These are phyloP conservation scores for Salvelinus alpinus DNA, from an alignment of 2,113 vertebrate genomes.

Conservation along the genomic window DNA sequence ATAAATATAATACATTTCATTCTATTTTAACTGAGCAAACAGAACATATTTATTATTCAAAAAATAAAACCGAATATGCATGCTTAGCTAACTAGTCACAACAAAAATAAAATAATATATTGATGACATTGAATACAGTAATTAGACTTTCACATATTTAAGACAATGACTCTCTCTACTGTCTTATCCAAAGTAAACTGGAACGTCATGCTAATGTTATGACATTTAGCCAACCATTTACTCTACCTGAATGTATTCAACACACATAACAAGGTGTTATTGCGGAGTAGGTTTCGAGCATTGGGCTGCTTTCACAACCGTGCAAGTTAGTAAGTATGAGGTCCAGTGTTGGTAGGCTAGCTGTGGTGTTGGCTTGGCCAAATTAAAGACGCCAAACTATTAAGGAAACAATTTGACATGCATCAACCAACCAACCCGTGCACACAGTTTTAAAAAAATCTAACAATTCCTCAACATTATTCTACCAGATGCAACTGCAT, in stretches of 20 bases:
- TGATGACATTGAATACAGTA: conserved; percentile 45
- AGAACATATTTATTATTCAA: conserved; percentile 57
- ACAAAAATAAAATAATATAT: conserved; percentile 14
- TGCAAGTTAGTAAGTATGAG: background rate
- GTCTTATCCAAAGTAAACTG: conserved; percentile 74
- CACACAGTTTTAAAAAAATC: background rate
- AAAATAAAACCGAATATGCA: conserved; percentile 73
- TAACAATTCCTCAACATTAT: background rate
- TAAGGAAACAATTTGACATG: background rate
- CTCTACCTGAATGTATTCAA: conserved; percentile 79
- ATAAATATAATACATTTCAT: conserved; percentile 5
- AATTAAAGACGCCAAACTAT: background rate
- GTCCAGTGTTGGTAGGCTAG: background rate
- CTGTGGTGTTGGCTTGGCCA: background rate
- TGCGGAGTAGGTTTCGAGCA: background rate
- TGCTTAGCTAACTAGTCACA: conserved; percentile 65
- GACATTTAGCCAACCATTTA: conserved; percentile 58
- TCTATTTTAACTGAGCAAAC: conserved; percentile 4
- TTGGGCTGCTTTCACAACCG: background rate
- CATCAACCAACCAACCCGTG: background rate
- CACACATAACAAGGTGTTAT: conserved; percentile 17
- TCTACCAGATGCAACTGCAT: background rate
- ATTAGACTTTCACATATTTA: conserved; percentile 67
- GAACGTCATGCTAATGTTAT: conserved; percentile 29
- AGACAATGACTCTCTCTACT: conserved; percentile 67